Base-by-base conservation (phyloP, 2,888 invertebrate species). In the Acleris cristana region DNA sequence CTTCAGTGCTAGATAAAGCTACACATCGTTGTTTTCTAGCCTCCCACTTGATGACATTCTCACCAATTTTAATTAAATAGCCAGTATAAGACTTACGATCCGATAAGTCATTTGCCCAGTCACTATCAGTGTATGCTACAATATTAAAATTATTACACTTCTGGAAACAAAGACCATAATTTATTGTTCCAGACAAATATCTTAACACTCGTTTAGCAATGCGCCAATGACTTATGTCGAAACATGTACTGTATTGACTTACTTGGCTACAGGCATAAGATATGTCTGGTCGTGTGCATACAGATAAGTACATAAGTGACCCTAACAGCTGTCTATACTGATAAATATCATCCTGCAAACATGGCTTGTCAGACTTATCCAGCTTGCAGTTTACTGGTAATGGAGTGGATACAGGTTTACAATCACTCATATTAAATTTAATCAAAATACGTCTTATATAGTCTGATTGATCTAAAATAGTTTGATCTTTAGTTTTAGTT, bases 161-260 rank as follows among this genome's bases (percentile, higher is more conserved):
- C n/a, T n/a, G 71, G 14, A 59, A 21, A 21, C 21, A 62, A 14
- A 74, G 56, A 66, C 62, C 26, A 62, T 66, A 65, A 64, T 65
- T 45, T 40, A 63, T 69, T 14, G 73, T 73, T 19, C 65, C 63
- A 4, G 58, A 19, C 53, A 74, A 69, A 58, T 74, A 72, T 49
- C 59, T 66, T 40, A 75, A 55, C 5, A 73, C 53, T 49, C 71
- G 64, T 62, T 74, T 75, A 4, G 72, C 74, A 51, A 21, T 21
- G 65, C 60, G 53, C 70, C 67, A 73, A 49, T 73, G 75, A 48
- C 6, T 59, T 34, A 67, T 21, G 67, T 57, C 52, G 70, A 58
- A 70, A 66, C 70, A 69, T 16, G 66, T 70, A 52, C 65, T 71
- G 21, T 67, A 73, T 40, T 73, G 71, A 48, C 73, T 70, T 23